Evolutionary conservation across 2,888 invertebrate genomes (phyloP).

Genomic region (Neria commutata): DNA sequence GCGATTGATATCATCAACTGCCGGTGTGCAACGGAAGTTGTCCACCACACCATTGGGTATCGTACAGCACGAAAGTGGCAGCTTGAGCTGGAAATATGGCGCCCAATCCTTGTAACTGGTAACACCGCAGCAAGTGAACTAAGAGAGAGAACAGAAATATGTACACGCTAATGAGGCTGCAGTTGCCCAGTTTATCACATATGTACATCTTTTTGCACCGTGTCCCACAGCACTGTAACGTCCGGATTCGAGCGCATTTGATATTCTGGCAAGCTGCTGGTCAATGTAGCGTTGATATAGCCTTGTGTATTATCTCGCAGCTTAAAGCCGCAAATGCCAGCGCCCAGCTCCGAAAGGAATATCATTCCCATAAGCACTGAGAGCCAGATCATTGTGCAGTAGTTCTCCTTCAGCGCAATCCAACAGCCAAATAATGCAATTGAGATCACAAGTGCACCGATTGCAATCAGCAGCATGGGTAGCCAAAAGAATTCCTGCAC

Average conservation of each 20-base stretch:
- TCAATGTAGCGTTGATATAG: conserved; percentile 66
- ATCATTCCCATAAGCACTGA: conserved; percentile 71
- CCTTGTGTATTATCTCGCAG: conserved; percentile 66
- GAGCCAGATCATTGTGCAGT: conserved; percentile 80
- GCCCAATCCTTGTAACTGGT: conserved; percentile 66
- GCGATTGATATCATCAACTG: conserved; percentile 38
- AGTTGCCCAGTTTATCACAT: no score
- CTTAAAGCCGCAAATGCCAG: conserved; percentile 76
- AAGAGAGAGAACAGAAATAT: conserved; percentile 36
- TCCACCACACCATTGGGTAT: conserved; percentile 60
- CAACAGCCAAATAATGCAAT: conserved; percentile 88
- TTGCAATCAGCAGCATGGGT: conserved; percentile 73
- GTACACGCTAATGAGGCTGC: not conserved
- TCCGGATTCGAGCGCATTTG: conserved; percentile 17
- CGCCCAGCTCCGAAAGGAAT: conserved; percentile 77
- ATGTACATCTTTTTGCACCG: conserved; percentile 67
- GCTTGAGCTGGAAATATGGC: fast-evolving
- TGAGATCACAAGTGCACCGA: conserved; percentile 72
- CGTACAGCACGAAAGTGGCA: conserved; percentile 72
- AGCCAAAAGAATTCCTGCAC: conserved; percentile 74
- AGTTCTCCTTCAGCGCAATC: conserved; percentile 84
- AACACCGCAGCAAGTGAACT: conserved; percentile 75
- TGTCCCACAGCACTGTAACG: conserved; percentile 68
- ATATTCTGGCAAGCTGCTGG: conserved; percentile 64
- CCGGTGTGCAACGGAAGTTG: conserved; percentile 59